Percentiles rank a stretch among this genome's conserved stretches.
Evolutionary conservation across 2,888 invertebrate species (phyloP).

Genomic region (Choreutis nemorana): DNA sequence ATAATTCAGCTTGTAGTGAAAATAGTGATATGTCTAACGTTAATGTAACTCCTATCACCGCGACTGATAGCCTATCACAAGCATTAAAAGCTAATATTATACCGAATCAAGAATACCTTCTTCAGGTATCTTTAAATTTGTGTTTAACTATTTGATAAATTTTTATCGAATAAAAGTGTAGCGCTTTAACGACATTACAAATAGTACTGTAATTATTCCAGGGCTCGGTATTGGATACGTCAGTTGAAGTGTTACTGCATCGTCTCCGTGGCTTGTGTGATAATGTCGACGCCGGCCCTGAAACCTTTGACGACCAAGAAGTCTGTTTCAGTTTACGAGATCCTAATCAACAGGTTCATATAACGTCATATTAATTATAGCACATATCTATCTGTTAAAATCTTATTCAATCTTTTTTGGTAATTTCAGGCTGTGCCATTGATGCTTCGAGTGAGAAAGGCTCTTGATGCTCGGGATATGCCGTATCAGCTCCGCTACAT

Average conservation of each 20-base stretch:
- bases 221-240: conserved; percentile 91
- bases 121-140: conserved; percentile 49
- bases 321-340: conserved; percentile 84
- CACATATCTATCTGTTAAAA: background rate
- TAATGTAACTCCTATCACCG: conserved; percentile 67
- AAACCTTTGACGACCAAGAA: conserved; percentile 94
- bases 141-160: conserved; percentile 1
- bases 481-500: conserved; percentile 92
- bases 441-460: conserved; percentile 82
- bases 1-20: background rate
- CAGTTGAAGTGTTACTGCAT: conserved; percentile 90
- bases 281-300: conserved; percentile 89
- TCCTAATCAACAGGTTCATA: conserved; percentile 62
- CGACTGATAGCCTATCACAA: conserved; percentile 79
- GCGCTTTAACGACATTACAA: conserved; percentile 5
- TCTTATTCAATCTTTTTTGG: background rate
- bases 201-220: conserved; percentile 52
- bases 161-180: conserved; percentile 1
- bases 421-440: conserved; percentile 67
- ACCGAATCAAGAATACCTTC: conserved; percentile 91
- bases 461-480: conserved; percentile 82
- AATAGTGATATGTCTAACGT: conserved; percentile 27
- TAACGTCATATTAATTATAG: background rate
- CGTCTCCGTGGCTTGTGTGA: conserved; percentile 91
- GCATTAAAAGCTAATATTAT: conserved; percentile 86